phyloP scores from a whole-genome alignment of 2,888 invertebrate genomes.

The Allolobophora icterica region DNA sequence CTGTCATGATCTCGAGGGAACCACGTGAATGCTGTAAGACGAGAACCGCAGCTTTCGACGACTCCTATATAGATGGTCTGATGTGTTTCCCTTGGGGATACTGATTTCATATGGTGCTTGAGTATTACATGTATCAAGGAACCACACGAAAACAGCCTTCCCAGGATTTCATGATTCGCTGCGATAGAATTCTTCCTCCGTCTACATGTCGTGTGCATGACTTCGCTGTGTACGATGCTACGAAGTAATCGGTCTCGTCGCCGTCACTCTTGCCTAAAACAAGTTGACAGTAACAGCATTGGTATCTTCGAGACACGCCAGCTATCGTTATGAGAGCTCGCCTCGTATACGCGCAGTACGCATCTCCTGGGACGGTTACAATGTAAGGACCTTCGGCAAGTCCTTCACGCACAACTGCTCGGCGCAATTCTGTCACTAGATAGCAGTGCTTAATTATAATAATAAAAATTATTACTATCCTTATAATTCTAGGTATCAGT shows the following conservation, averaged over 20 bases:
- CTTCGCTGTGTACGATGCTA: neutral
- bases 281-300: conserved; percentile 5
- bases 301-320: neutral
- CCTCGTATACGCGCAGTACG: neutral
- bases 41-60: too few relatives aligned
- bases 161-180: neutral
- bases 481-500: too few relatives aligned
- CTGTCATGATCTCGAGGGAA: too few relatives aligned
- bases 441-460: neutral
- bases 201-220: too few relatives aligned
- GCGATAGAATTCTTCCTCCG: neutral
- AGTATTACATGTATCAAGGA: conserved; percentile 12
- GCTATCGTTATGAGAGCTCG: neutral
- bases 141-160: conserved; percentile 18
- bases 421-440: neutral
- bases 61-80: too few relatives aligned
- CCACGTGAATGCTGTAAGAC: too few relatives aligned
- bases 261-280: neutral
- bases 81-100: conserved; percentile 2
- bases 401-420: neutral
- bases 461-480: neutral
- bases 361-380: neutral
- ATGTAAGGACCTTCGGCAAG: neutral
- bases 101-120: conserved; percentile 31
- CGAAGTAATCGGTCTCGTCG: neutral